Base-by-base conservation (phyloP, 2,113 vertebrate species). In the Monopterus albus region DNA sequence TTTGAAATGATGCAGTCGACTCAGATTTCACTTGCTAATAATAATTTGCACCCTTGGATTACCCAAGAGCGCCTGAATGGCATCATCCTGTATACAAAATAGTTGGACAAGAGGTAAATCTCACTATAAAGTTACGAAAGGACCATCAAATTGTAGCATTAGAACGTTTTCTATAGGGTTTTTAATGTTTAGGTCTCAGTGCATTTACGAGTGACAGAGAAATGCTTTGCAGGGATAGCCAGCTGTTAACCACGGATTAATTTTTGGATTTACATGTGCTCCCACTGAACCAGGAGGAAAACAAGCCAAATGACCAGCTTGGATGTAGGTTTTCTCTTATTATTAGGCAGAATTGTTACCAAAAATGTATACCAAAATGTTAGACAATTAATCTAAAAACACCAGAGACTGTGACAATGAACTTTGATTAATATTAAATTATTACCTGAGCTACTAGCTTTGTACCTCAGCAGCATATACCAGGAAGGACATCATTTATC, bases 301-400 rank as follows among this genome's bases (percentile, higher is more conserved):
- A n/a, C 12, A 7, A 0, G 11, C 40, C 18, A 49, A n/a, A 47
- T 42, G 5, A 53, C 7, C n/a, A 46, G 55, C 15, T 23, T 29
- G 13, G 36, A 49, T 14, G 17, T 29, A 21, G 15, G 20, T 49
- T 4, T 57, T 8, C 29, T 56, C 14, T 40, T 13, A 17, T 36
- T 17, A 2, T 21, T 10, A 28, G 61, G 25, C 23, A 46, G 10
- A 69, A 47, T 5, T 43, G 28, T 49, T 39, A 58, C 62, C 58
- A 71, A 75, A 53, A n/a, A 13, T 3, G 15, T 6, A 31, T 39
- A 61, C 64, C 40, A 63, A 72, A 58, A 77, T 39, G 3, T 31
- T 66, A 1, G 52, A 46, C 15, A 38, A 10, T 9, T 6, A 5
- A n/a, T 53, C 29, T 20, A 6, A 55, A 47, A 50, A 17, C 12